Evolutionary conservation across 2,797 vertebrate species (phyloP), one percentile per base, ranked within the genome.

Genomic region (Bucorvus abyssinicus): DNA sequence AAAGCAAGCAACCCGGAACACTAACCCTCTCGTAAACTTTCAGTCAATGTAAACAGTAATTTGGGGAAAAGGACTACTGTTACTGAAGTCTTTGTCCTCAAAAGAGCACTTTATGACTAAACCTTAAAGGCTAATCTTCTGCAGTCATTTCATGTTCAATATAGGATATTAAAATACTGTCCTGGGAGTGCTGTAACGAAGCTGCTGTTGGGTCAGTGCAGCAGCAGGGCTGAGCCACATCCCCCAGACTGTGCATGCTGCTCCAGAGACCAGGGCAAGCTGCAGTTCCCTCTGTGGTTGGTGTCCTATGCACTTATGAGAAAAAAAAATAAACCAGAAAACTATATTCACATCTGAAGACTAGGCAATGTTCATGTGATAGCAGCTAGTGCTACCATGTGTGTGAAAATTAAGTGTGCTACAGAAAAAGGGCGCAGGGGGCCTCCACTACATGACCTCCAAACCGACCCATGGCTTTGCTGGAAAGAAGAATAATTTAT

Each of bases 221-320:
- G 23, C 1, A 1, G 32, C 32, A 32, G 38, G 32, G 38, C 67
- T 45, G 44, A 42, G 78, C 24, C 2, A 1, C 30, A 26, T 10
- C 12, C 45, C 34, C n/a, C 29, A 30, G 22, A 15, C 5, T 1
- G 14, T 3, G 0, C 75, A 23, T 3, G 1, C 13, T 3, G 5
- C 42, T 42, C 60, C 34, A 17, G 7, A 9, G 26, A 6, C 14
- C 44, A 49, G 45, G 8, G 15, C 0, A 1, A 71, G n/a, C 49
- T 81, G 69, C 73, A 89, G 60, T 11, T 49, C n/a, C 30, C 11
- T 10, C 40, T 55, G 40, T n/a, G 19, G 11, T 14, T 14, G 3
- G 6, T 14, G 23, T 26, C n/a, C 61, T 24, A 1, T 8, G 24
- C 19, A 36, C 29, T 84, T 18, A 8, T 0, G 2, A 47, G 16